Evolutionary conservation across 2,888 invertebrate genomes (phyloP), one percentile per base, ranked within the genome.

Genomic region (Drosophila paranaensis): DNA sequence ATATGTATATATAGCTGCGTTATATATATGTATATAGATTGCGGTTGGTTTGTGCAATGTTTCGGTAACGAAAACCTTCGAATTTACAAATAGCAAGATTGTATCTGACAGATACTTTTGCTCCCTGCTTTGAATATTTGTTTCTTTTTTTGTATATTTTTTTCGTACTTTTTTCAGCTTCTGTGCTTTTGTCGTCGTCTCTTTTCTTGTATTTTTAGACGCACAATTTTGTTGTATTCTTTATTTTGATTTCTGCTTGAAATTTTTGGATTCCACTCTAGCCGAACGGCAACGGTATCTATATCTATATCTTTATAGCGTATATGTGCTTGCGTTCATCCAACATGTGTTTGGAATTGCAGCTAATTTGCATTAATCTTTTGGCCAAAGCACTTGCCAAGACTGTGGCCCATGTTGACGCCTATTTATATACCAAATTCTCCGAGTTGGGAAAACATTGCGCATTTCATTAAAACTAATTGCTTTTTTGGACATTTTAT

Each of bases 281-380:
- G 37, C 69, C 40, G 35, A 54, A 35, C 37, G 39, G 60, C 54
- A 43, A 46, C 27, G 57, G 25, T 55, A 51, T 60, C 30, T 54
- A 30, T 62, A 30, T 40, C 20, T 27, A 25, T 63, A 9, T 56
- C 39, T 20, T 20, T 61, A 57, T 71, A 56, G 56, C 48, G 35
- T 62, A 45, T 43, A 65, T 20, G 39, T 66, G 66, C 45, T 63
- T 77, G 64, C 63, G 63, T 61, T 66, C 79, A 79, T 88, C 77
- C 89, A 85, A 85, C 89, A 85, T 85, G 84, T 85, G 84, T 85
- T 85, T 88, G 86, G 71, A 80, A 83, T 82, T 78, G 74, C 88
- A 74, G 70, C 72, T 57, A 69, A 54, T 64, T 71, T 61, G 65
- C 67, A 54, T 75, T 72, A 71, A 79, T 79, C 71, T 63, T 71